Base-by-base conservation (phyloP, 2,113 vertebrate genomes). In the Neogobius melanostomus region DNA sequence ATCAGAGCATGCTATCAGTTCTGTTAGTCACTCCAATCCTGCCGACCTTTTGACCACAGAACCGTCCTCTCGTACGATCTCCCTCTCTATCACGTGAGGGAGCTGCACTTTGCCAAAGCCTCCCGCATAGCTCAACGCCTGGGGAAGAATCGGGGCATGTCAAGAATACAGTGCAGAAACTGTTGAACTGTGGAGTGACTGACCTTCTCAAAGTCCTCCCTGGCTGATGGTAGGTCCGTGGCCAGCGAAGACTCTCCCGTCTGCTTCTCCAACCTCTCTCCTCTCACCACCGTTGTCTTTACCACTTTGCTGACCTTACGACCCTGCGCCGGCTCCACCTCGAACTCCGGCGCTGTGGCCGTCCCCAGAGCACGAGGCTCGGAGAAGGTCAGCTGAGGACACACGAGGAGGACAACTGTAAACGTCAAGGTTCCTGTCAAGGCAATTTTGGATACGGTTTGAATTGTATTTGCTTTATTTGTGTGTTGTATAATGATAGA, bases 121-220 rank as follows among this genome's bases (percentile, higher is more conserved):
- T 81, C 96, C 96, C 76, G 94, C 88, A 76, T 95, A 99, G 88
- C 92, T 92, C 92, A 98, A 88, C 14, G 97, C 97, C 97, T 98
- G 69, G 88, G 66, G 48, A 80, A 88, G 85, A 6, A 69, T 11
- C 53, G 61, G 74, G 45, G 65, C 72, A 47, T 42, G 64, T 59
- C 57, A 47, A 49, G 28, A 73, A 45, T 72, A 16, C 76, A 67
- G 57, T 2, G 49, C 17, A 17, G 56, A 1, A 8, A 57, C 28
- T 2, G 28, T 36, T 5, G 28, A 36, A 36, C 7, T 1, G 46
- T 43, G 7, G 14, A 59, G 42, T 47, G 14, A 80, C 86, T 79
- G 91, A 98, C 97, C 97, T 97, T 92, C 92, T 98, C 94, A 78
- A 98, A 99, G 92, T 99, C 97, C 72, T 98, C 95, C 93, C 94